A percentile compares a stretch with the other conserved stretches of the same genome.
These are phyloP conservation scores for Dallia pectoralis DNA, from an alignment of 2,797 vertebrate genomes.

Conservation along the genomic window DNA sequence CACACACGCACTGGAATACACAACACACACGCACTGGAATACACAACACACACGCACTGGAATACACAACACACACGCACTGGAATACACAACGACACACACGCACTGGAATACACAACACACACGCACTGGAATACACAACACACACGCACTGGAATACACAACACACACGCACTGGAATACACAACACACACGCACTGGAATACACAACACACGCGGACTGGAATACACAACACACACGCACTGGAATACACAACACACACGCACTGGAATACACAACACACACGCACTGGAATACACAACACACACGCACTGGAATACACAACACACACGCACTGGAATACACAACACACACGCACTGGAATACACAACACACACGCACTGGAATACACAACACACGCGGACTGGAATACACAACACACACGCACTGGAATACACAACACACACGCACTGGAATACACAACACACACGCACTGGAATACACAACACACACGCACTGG, in stretches of 20 bases:
- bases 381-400: no score
- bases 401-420: slow-evolving; percentile 19
- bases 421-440: no score
- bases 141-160: slow-evolving; percentile 15
- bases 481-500: slow-evolving; percentile 3
- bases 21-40: slow-evolving; percentile 11
- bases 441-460: slow-evolving; percentile 14
- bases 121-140: slow-evolving; percentile 16
- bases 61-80: no score
- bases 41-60: slow-evolving; percentile 18
- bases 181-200: slow-evolving; percentile 18
- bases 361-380: slow-evolving; percentile 21
- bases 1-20: slow-evolving; percentile 11
- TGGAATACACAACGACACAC: slow-evolving; percentile 21
- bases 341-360: no score
- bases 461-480: slow-evolving; percentile 17
- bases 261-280: slow-evolving; percentile 18
- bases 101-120: no score
- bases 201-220: no score
- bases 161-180: slow-evolving; percentile 11
- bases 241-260: no score
- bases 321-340: slow-evolving; percentile 18
- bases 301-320: slow-evolving; percentile 11
- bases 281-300: slow-evolving; percentile 10
- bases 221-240: slow-evolving; percentile 20